Evolutionary conservation across 2,888 invertebrate species (phyloP).

Genomic region (Scelioninae gen. 2): DNA sequence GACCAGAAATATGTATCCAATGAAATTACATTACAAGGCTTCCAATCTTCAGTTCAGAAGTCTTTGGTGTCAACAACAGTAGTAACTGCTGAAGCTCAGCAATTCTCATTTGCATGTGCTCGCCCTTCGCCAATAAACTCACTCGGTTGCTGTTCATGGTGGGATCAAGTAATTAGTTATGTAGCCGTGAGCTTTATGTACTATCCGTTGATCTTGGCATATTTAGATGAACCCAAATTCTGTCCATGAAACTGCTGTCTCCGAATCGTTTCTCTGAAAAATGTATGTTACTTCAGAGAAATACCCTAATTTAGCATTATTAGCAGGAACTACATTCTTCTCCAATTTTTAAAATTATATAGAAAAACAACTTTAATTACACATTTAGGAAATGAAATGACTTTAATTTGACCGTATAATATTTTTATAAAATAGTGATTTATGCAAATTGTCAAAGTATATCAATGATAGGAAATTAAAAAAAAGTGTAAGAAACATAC

Average conservation of each 20-base stretch:
- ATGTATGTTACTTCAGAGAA: slow-evolving; percentile 24
- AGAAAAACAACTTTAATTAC: too few species aligned
- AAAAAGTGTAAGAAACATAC: too few species aligned
- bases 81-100: slow-evolving; percentile 58
- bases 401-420: too few species aligned
- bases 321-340: too few species aligned
- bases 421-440: too few species aligned
- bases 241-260: slow-evolving; percentile 37
- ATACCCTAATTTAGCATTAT: neutral
- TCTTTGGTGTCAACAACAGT: slow-evolving; percentile 75
- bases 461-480: too few species aligned
- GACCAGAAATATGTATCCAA: slow-evolving; percentile 52
- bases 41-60: slow-evolving; percentile 69
- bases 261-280: slow-evolving; percentile 23
- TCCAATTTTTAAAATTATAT: too few species aligned
- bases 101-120: slow-evolving; percentile 57
- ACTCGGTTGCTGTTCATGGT: slow-evolving; percentile 68
- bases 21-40: slow-evolving; percentile 56
- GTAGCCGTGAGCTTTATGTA: slow-evolving; percentile 71
- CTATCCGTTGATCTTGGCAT: slow-evolving; percentile 30
- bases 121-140: slow-evolving; percentile 68
- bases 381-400: too few species aligned
- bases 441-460: too few species aligned
- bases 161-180: slow-evolving; percentile 74
- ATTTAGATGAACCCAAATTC: slow-evolving; percentile 53